Evolutionary conservation across 2,888 invertebrate genomes (phyloP), one percentile per base, ranked within the genome.

Genomic region (Platypus cylindrus): DNA sequence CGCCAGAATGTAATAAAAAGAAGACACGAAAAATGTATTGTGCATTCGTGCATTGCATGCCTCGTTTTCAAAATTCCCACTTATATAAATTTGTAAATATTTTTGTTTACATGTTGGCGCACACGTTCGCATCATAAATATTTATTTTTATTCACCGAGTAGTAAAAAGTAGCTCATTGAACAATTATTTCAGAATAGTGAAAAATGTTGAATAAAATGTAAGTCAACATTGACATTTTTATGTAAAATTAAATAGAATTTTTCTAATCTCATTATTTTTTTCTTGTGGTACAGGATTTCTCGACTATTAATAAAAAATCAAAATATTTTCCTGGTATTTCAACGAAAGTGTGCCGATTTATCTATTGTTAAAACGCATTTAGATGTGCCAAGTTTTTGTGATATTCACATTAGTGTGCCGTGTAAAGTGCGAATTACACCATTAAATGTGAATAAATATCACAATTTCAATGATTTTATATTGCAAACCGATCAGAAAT

Each of bases 401-500:
- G 52, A 53, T 44, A 41, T 59, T 20, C 43, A 50, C 20, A 43
- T 58, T 16, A 49, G 53, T 36, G 38, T 55, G 12, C 53, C 54
- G 4, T 58, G 47, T 35, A 50, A 49, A 39, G 44, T 59, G 11
- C 42, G 43, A 14, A 43, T 58, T 25, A 48, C 48, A 34, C 57
- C 58, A 5, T 44, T 59, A 26, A 56, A 58, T 45, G 43, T 56
- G 7, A 50, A 54, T 36, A 53, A 53, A 38, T 57, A 56, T 43
- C 48, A 46, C 18, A 50, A 54, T 40, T 49, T 48, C 32, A 53
- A 59, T 43, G 52, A 48, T 36, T 38, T 58, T 28, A 44, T 51
- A 11, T 47, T 58, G 22, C 46, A 48, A 37, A 36, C 44, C 16
- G 40, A 46, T 26, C 41, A 40, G 34, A 34, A 40, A 28, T 40